Evolutionary conservation across 2,113 vertebrate genomes (phyloP).

Genomic region (Colaptes auratus): DNA sequence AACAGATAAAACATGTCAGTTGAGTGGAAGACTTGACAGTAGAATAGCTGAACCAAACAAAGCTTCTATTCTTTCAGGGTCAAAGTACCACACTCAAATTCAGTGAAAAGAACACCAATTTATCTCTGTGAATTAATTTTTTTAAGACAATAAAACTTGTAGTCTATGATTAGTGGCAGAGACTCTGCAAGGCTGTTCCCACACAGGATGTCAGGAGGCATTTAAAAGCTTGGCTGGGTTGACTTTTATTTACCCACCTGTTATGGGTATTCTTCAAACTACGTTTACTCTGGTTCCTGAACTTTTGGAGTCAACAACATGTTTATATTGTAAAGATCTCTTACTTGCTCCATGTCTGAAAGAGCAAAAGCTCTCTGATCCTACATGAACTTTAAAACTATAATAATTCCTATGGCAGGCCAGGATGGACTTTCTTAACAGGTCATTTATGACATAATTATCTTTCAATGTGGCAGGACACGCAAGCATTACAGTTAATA

Average conservation of each 20-base stretch:
- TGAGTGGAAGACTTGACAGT: not conserved
- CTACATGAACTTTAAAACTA: slow-evolving; percentile 5
- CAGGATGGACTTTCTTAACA: slow-evolving; percentile 15
- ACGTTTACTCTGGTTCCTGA: not conserved
- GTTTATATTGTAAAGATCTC: not conserved
- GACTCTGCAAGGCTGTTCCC: not conserved
- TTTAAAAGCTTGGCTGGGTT: not conserved
- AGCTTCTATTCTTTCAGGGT: not conserved
- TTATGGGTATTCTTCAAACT: not conserved
- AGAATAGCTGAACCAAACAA: not conserved
- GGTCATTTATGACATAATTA: slow-evolving; percentile 51
- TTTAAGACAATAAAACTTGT: not conserved
- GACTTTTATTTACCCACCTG: not conserved
- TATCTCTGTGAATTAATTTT: not conserved
- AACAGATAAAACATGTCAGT: not conserved
- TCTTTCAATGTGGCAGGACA: slow-evolving; percentile 2
- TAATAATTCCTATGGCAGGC: not conserved
- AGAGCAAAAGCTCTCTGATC: not conserved
- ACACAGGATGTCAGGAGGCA: not conserved
- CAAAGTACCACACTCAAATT: not conserved
- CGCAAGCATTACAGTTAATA: not conserved
- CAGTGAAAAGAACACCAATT: not conserved
- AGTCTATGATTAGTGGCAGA: not conserved
- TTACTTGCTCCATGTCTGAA: not conserved
- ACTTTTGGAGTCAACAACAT: not conserved